Evolutionary conservation across 2,888 invertebrate genomes (phyloP).

Genomic region (Nematopogon swammerdamellus): DNA sequence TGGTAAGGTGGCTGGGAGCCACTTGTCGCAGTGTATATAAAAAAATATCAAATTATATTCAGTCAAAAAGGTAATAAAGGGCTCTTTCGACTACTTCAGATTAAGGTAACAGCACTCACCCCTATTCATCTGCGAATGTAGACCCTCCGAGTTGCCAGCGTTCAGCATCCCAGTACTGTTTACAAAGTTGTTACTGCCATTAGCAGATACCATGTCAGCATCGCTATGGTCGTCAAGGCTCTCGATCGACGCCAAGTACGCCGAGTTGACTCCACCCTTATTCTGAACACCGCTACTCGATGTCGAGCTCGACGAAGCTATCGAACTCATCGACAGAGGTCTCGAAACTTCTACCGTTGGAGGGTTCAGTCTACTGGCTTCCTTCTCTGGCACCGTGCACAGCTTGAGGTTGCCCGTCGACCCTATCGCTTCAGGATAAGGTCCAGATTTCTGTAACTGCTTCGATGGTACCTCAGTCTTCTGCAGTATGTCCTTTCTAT

Average conservation of each 20-base stretch:
- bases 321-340: conserved; percentile 74
- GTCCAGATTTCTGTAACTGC: conserved; percentile 29
- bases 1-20: too few species aligned
- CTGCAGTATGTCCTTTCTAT: conserved; percentile 35
- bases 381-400: conserved; percentile 30
- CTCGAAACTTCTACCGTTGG: conserved; percentile 56
- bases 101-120: too few species aligned
- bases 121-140: neutral
- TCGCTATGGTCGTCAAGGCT: conserved; percentile 81
- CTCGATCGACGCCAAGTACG: conserved; percentile 85
- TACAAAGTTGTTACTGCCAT: conserved; percentile 42
- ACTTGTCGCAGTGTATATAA: too few species aligned
- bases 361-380: conserved; percentile 49
- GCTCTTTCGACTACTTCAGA: too few species aligned
- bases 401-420: conserved; percentile 45
- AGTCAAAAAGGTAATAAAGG: too few species aligned
- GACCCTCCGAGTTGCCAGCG: conserved; percentile 26
- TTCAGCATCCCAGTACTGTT: conserved; percentile 36
- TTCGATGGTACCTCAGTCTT: conserved; percentile 25
- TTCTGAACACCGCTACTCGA: conserved; percentile 61
- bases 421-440: conserved; percentile 36
- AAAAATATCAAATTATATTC: too few species aligned
- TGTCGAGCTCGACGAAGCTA: conserved; percentile 70
- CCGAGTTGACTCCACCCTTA: conserved; percentile 64
- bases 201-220: conserved; percentile 55